Conservation (phyloP, 2,888 invertebrate genomes). For the Orthosia incerta region DNA sequence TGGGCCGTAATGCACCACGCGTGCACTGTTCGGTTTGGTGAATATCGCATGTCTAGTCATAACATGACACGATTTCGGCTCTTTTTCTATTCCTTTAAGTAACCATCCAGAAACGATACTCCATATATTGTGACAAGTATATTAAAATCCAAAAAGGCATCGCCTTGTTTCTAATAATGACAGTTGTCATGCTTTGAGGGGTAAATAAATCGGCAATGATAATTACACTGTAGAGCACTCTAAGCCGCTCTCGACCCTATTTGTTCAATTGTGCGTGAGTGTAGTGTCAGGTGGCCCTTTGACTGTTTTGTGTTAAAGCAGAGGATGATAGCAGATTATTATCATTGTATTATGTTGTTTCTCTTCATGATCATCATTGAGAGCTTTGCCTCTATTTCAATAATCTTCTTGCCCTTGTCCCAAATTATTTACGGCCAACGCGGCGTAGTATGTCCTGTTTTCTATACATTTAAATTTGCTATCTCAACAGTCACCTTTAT, state of each 20-base stretch:
- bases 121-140: not conserved
- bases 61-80: no score
- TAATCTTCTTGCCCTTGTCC: not conserved
- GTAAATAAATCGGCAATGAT: constrained; percentile 39
- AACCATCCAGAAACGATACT: no score
- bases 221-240: constrained; percentile 36
- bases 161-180: constrained; percentile 6
- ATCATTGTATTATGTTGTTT: not conserved
- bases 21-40: no score
- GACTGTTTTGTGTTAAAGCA: constrained; percentile 5
- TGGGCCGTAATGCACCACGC: no score
- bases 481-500: no score
- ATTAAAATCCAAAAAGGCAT: not conserved
- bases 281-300: constrained; percentile 52
- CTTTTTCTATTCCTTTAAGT: no score
- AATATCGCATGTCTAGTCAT: no score
- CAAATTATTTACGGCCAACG: not conserved
- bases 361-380: not conserved
- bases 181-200: constrained; percentile 29
- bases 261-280: constrained; percentile 59
- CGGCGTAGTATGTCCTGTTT: not conserved
- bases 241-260: constrained; percentile 46
- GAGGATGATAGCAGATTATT: constrained; percentile 28
- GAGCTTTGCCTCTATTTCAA: not conserved
- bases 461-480: not conserved